Conservation (phyloP, 2,888 invertebrate genomes). For the Smittia sp. region DNA sequence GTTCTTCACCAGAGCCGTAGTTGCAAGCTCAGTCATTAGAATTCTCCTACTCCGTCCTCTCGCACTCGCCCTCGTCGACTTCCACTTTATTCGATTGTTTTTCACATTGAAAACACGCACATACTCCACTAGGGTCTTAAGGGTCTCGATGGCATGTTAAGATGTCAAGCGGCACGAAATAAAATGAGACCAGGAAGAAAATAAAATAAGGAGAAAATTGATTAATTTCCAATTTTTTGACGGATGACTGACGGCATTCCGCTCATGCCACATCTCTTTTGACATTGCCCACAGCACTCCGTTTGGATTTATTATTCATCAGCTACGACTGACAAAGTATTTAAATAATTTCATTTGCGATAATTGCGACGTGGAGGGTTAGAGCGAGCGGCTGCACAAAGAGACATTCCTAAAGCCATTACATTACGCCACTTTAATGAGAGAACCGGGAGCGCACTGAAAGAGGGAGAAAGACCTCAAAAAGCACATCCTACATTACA, state of each 20-base stretch:
- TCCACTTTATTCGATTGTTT: neutral
- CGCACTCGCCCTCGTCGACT: neutral
- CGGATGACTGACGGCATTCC: neutral
- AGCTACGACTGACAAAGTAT: slow-evolving; percentile 14
- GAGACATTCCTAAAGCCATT: too few relatives aligned
- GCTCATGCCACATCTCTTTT: too few relatives aligned
- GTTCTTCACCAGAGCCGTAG: neutral
- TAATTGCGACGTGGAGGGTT: slow-evolving; percentile 10
- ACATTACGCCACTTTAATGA: slow-evolving; percentile 6
- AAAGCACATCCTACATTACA: neutral
- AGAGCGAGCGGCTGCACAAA: neutral
- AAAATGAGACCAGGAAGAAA: neutral
- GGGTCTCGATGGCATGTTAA: neutral
- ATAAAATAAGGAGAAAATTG: slow-evolving; percentile 1
- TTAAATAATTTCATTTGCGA: slow-evolving; percentile 22
- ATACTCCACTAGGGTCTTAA: neutral
- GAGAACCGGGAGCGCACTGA: too few relatives aligned
- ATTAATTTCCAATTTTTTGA: slow-evolving; percentile 12
- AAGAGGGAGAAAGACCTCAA: slow-evolving; percentile 16
- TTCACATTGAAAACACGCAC: slow-evolving; percentile 10
- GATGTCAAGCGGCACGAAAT: neutral
- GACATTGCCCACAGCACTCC: slow-evolving; percentile 1
- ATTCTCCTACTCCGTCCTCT: neutral
- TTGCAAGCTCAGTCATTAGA: neutral
- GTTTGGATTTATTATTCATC: slow-evolving; percentile 20